Evolutionary conservation across 1,140 invertebrate genomes (phyloP).

Genomic region (Rhizoglyphus robini): DNA sequence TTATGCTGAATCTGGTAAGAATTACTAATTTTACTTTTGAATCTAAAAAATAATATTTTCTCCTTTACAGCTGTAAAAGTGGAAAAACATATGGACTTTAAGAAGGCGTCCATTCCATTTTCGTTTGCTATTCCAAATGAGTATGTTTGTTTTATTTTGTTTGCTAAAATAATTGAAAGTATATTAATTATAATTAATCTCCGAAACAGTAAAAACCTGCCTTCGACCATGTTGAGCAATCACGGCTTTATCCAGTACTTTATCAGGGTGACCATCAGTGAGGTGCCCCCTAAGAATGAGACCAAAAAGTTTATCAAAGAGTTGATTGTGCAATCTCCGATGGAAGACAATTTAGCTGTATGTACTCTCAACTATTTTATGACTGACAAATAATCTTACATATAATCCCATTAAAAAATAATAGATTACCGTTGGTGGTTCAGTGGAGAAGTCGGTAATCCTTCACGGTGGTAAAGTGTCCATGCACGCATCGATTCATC

Average conservation of each 20-base stretch:
- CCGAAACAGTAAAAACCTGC: neutral
- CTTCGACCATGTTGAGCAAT: slow-evolving; percentile 7
- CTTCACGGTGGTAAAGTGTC: neutral
- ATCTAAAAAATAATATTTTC: too few species aligned
- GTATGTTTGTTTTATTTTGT: too few species aligned
- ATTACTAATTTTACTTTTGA: too few species aligned
- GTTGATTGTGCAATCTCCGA: slow-evolving; percentile 3
- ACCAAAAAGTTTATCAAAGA: neutral
- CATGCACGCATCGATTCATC: neutral
- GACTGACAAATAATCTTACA: neutral
- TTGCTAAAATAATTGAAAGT: too few species aligned
- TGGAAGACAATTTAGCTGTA: slow-evolving; percentile 8
- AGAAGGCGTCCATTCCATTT: neutral
- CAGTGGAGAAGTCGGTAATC: neutral
- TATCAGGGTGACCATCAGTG: neutral
- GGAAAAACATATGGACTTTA: neutral
- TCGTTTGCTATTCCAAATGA: neutral
- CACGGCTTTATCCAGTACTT: slow-evolving; percentile 14
- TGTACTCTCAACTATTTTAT: neutral
- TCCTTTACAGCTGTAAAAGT: too few species aligned
- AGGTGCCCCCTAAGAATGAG: neutral
- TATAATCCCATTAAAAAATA: neutral
- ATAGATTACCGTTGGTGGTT: neutral
- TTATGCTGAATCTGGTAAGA: neutral
- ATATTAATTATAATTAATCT: neutral